A percentile compares a stretch with the other conserved stretches of the same genome.
Conservation (phyloP, 2,797 vertebrate species). For the Cetoscarus ocellatus region DNA sequence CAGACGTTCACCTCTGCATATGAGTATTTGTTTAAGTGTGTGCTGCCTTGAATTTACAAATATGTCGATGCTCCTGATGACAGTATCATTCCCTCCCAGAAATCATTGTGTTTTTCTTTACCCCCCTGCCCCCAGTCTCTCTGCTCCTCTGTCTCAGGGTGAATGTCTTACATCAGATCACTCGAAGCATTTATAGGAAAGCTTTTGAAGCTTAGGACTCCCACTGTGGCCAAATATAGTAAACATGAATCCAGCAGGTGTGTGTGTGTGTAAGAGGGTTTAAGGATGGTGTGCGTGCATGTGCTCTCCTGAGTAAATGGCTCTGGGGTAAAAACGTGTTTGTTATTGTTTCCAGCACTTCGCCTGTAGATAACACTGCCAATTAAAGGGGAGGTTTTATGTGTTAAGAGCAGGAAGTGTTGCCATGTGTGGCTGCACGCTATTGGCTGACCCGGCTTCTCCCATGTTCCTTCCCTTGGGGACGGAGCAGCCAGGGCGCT, state of each 20-base stretch:
- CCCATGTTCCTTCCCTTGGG: constrained; percentile 69
- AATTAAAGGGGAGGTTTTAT: constrained; percentile 83
- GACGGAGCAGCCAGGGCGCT: constrained; percentile 59
- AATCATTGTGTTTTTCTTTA: constrained; percentile 71
- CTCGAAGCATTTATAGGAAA: constrained; percentile 76
- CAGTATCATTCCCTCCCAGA: constrained; percentile 28
- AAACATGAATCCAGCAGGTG: constrained; percentile 68
- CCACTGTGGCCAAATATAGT: constrained; percentile 81
- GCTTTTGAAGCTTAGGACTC: constrained; percentile 82
- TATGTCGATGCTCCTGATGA: constrained; percentile 20
- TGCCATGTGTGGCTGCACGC: constrained; percentile 68
- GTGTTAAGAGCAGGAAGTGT: constrained; percentile 82
- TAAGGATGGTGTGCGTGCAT: constrained; percentile 34
- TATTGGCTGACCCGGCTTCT: constrained; percentile 71
- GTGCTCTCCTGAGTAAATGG: constrained; percentile 70
- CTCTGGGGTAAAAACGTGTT: constrained; percentile 80
- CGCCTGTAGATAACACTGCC: constrained; percentile 76
- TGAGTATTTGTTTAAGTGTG: constrained; percentile 13
- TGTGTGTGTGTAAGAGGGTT: constrained; percentile 25
- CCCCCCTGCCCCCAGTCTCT: constrained; percentile 16
- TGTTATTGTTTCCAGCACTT: constrained; percentile 84
- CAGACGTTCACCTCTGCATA: constrained; percentile 30
- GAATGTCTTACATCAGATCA: constrained; percentile 78
- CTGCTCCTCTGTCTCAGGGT: constrained; percentile 55
- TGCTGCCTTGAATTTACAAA: neutral